phyloP scores from a whole-genome alignment of 2,888 invertebrate genomes.

The Pantelozetes paolii region DNA sequence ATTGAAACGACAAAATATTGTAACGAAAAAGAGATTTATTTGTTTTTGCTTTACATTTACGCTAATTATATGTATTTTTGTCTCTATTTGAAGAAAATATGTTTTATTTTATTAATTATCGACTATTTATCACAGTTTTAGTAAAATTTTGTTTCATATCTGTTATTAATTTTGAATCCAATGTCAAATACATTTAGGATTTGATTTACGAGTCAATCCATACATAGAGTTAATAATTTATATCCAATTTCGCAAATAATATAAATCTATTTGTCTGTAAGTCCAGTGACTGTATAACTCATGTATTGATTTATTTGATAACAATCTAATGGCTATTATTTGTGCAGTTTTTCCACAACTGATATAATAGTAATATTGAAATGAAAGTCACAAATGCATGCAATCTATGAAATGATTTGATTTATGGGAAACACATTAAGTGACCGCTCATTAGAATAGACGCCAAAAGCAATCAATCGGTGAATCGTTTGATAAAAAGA shows the following conservation, averaged over 20 bases:
- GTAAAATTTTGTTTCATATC: too few species aligned
- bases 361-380: background rate
- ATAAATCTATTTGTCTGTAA: background rate
- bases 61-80: too few species aligned
- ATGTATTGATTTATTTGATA: background rate
- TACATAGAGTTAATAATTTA: background rate
- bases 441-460: slow-evolving; percentile 12
- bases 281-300: background rate
- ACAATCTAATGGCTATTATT: background rate
- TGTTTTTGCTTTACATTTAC: background rate
- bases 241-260: background rate
- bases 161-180: background rate
- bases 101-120: background rate
- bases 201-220: background rate
- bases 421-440: slow-evolving; percentile 14
- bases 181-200: background rate
- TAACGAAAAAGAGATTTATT: background rate
- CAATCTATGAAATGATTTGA: background rate
- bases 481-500: too few species aligned
- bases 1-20: background rate
- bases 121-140: background rate
- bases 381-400: background rate
- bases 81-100: too few species aligned
- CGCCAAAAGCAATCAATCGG: background rate
- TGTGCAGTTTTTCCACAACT: background rate